phyloP scores from a whole-genome alignment of 1,140 invertebrate species.

The Matsumurasca onukii region DNA sequence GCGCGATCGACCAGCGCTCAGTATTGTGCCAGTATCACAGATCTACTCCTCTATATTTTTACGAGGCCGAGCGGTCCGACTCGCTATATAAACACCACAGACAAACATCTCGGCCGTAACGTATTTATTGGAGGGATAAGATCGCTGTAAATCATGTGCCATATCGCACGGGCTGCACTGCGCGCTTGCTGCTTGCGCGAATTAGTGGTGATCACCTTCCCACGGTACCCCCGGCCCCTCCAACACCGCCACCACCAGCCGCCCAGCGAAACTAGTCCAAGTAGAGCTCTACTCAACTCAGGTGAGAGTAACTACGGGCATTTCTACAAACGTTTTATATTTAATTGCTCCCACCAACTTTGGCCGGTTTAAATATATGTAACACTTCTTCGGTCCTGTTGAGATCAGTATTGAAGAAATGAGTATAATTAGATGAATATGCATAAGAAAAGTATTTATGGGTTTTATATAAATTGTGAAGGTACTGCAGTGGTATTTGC shows the following conservation, averaged over 20 bases:
- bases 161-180: conserved; percentile 8
- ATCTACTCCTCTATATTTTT: conserved; percentile 25
- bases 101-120: conserved; percentile 23
- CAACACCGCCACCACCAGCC: neutral
- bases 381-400: no score
- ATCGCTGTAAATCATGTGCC: conserved; percentile 18
- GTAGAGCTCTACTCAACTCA: no score
- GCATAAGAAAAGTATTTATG: no score
- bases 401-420: no score
- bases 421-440: no score
- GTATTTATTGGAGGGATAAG: conserved; percentile 22
- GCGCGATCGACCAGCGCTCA: neutral
- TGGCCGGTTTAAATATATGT: no score
- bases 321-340: no score
- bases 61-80: neutral
- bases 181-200: neutral
- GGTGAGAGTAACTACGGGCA: no score
- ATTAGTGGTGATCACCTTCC: neutral
- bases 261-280: neutral
- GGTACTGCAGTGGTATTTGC: no score
- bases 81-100: conserved; percentile 18
- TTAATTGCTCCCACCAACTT: no score
- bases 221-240: neutral
- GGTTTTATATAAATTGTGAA: no score
- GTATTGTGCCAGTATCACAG: neutral